A percentile compares a stretch with the other conserved stretches of the same genome.
Conservation (phyloP, 2,797 vertebrate genomes). For the Botia kubotai region DNA sequence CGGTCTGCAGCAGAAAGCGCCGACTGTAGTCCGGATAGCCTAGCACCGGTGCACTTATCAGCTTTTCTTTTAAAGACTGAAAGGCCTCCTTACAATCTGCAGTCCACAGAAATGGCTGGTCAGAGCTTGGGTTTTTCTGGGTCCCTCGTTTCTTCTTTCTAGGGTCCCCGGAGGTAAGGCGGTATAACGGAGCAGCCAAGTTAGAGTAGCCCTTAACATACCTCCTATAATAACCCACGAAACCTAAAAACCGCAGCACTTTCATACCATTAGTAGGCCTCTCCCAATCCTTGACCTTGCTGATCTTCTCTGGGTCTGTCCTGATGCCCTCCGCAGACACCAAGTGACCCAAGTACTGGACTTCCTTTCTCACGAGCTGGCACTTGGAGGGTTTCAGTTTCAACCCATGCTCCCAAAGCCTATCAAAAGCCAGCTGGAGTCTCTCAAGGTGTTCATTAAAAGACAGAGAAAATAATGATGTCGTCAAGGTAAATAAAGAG, state of each 20-base stretch:
- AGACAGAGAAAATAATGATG: slow-evolving; percentile 38
- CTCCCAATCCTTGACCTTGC: slow-evolving; percentile 21
- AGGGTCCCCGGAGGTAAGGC: background rate
- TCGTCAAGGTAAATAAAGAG: slow-evolving; percentile 60
- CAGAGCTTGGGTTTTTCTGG: too few relatives aligned
- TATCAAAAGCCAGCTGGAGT: background rate
- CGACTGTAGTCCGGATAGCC: too few relatives aligned
- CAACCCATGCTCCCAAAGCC: background rate
- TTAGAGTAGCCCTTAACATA: background rate
- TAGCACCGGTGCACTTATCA: too few relatives aligned
- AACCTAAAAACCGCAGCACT: background rate
- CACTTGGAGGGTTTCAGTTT: slow-evolving; percentile 19
- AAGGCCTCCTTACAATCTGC: too few relatives aligned
- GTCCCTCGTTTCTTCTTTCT: background rate
- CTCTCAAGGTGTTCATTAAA: slow-evolving; percentile 57
- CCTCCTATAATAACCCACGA: too few relatives aligned
- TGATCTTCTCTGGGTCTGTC: slow-evolving; percentile 26
- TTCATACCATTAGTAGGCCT: background rate
- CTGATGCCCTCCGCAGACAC: slow-evolving; percentile 24
- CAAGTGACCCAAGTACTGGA: slow-evolving; percentile 13
- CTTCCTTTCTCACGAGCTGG: background rate
- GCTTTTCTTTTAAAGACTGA: too few relatives aligned
- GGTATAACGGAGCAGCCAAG: background rate
- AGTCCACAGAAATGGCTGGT: too few relatives aligned
- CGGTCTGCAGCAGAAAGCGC: too few relatives aligned